These are phyloP conservation scores for Florisuga fusca DNA, from an alignment of 2,797 vertebrate species.

Conservation along the genomic window DNA sequence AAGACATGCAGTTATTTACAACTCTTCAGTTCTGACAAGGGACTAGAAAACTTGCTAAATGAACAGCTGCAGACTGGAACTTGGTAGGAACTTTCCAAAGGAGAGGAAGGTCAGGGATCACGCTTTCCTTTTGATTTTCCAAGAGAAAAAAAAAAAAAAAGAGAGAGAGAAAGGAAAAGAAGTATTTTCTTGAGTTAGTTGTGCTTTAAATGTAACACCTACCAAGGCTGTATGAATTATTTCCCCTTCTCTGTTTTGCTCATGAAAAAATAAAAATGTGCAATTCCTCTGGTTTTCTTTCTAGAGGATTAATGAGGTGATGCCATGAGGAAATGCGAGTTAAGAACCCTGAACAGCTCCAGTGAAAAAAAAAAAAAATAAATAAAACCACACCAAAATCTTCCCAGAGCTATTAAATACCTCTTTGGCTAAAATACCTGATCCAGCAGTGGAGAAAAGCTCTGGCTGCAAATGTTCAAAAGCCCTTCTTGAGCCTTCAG, in stretches of 20 bases:
- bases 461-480: not conserved
- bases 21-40: not conserved
- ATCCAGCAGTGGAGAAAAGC: not conserved
- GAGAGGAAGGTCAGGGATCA: not conserved
- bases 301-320: conserved; percentile 43
- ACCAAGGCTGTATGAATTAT: not conserved
- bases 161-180: not conserved
- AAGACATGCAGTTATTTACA: conserved; percentile 2
- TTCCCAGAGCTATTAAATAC: not conserved
- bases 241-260: not conserved
- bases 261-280: not conserved
- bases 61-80: not conserved
- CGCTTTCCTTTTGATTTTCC: not conserved
- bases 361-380: not conserved
- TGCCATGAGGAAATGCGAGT: not conserved
- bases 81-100: not conserved
- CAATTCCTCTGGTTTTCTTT: not conserved
- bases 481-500: not conserved
- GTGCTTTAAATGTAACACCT: not conserved
- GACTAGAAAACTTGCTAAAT: not conserved
- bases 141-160: not conserved
- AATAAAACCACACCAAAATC: not conserved
- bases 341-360: conserved; percentile 67
- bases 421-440: not conserved
- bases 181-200: not conserved